Percentiles rank a stretch among this genome's conserved stretches.
phyloP scores from a whole-genome alignment of 2,888 invertebrate genomes.

The Trachelus tabidus region DNA sequence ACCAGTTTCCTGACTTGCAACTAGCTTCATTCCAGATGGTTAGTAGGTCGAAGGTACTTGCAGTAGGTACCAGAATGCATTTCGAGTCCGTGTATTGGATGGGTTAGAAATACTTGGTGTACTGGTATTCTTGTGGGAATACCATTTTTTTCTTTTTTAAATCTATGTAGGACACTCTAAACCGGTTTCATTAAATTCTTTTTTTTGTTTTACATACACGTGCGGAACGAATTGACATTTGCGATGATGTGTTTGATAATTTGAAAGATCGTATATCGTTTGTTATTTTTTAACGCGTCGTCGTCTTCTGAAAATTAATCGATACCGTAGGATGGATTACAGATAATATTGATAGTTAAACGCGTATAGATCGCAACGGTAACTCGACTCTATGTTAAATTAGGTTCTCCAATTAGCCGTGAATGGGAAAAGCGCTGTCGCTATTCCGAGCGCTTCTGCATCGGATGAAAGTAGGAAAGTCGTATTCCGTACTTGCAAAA shows the following conservation, averaged over 20 bases:
- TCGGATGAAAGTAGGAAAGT: not conserved
- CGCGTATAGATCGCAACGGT: not conserved
- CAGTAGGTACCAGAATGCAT: not conserved
- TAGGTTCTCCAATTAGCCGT: not conserved
- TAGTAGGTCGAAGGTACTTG: slow-evolving; percentile 27
- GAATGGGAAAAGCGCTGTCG: not conserved
- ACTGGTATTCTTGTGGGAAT: not conserved
- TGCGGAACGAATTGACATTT: not conserved
- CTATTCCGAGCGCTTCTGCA: not conserved
- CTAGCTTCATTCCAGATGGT: slow-evolving; percentile 26
- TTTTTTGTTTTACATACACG: not conserved
- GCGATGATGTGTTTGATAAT: not conserved
- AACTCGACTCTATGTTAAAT: not conserved
- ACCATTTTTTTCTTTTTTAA: not conserved
- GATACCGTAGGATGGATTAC: not conserved
- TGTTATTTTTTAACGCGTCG: not conserved
- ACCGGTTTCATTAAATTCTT: not conserved
- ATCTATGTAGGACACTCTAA: not conserved
- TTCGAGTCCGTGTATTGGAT: not conserved
- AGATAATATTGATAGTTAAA: not conserved
- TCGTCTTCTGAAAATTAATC: not conserved
- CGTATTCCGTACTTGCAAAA: not conserved
- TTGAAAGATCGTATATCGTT: not conserved
- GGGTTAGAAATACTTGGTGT: not conserved
- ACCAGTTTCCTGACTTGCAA: slow-evolving; percentile 13